A percentile compares a stretch with the other conserved stretches of the same genome.
Evolutionary conservation across 1,140 invertebrate species (phyloP).

Genomic region (Ceratosolen solmsi): DNA sequence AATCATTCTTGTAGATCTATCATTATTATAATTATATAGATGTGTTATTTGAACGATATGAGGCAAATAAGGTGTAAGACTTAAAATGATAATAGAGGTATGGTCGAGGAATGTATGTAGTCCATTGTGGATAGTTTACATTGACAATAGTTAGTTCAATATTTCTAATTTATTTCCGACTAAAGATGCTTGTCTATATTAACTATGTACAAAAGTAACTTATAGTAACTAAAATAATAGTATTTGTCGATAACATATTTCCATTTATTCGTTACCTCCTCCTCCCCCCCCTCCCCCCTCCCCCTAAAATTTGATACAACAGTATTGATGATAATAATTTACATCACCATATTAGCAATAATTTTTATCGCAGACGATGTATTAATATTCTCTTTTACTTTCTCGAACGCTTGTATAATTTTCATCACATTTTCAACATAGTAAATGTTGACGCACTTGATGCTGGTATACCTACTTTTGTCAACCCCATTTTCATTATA

Average conservation of each 20-base stretch:
- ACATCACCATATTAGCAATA: conserved; percentile 72
- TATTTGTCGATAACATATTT: conserved; percentile 59
- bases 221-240: conserved; percentile 54
- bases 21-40: no score
- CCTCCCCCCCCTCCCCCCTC: no score
- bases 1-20: no score
- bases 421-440: conserved; percentile 33
- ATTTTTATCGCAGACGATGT: conserved; percentile 64
- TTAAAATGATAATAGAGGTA: neutral
- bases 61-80: no score
- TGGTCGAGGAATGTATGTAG: neutral
- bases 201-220: conserved; percentile 39
- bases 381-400: conserved; percentile 53
- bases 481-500: conserved; percentile 41
- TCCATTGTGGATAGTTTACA: neutral
- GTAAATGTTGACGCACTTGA: conserved; percentile 61
- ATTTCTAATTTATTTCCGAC: conserved; percentile 39
- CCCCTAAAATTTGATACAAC: conserved; percentile 61
- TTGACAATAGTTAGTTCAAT: conserved; percentile 32
- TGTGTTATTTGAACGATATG: no score
- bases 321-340: conserved; percentile 66
- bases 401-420: conserved; percentile 68
- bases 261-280: conserved; percentile 71
- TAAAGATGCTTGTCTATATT: conserved; percentile 37
- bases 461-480: conserved; percentile 65